Evolutionary conservation across 1,140 invertebrate genomes (phyloP).

Genomic region (Ylistrum balloti): DNA sequence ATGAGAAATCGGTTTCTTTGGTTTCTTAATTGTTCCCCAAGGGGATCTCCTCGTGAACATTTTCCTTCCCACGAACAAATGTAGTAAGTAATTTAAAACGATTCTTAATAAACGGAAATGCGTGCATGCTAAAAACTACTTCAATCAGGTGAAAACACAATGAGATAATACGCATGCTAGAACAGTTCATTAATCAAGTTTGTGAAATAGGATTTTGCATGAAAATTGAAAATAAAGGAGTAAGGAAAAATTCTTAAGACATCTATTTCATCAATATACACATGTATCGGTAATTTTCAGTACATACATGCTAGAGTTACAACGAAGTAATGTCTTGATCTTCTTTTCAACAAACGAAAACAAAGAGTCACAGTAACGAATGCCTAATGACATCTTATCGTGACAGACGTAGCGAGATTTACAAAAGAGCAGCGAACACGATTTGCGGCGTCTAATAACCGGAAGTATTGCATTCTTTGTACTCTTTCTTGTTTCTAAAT

Average conservation of each 20-base stretch:
- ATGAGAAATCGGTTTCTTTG: conserved; percentile 20
- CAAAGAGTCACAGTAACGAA: neutral
- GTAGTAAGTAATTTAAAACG: conserved; percentile 44
- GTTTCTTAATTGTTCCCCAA: conserved; percentile 46
- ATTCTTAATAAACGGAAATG: conserved; percentile 47
- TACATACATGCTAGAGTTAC: neutral
- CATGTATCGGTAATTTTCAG: conserved; percentile 12
- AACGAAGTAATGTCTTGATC: neutral
- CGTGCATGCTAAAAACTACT: conserved; percentile 19
- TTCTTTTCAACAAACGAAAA: conserved; percentile 22
- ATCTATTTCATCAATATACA: neutral
- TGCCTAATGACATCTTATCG: neutral
- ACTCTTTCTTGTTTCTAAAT: neutral
- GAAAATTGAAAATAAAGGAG: conserved; percentile 2
- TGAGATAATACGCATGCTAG: conserved; percentile 30
- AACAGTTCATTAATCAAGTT: conserved; percentile 40
- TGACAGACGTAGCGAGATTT: neutral
- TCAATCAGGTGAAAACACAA: conserved; percentile 6
- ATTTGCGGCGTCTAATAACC: conserved; percentile 26
- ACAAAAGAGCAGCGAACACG: neutral
- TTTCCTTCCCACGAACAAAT: conserved; percentile 46
- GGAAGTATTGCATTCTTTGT: neutral
- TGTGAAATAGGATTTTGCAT: conserved; percentile 34
- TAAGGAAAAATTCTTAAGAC: neutral
- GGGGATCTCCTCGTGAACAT: conserved; percentile 4